Conservation (phyloP, 2,797 vertebrate species). For the Poecile montanus region DNA sequence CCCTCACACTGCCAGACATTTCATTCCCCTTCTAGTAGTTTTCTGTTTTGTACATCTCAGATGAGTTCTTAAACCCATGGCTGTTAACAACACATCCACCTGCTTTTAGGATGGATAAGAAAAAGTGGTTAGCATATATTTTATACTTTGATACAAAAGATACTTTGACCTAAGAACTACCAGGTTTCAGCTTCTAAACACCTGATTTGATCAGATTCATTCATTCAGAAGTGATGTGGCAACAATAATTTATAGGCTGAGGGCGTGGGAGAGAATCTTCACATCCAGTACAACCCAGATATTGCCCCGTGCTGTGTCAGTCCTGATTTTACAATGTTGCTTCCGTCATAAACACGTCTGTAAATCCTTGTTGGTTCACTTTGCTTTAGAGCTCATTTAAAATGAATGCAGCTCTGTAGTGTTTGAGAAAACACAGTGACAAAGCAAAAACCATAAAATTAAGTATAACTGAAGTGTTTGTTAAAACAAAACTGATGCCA, state of each 20-base stretch:
- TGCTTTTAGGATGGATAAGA: background rate
- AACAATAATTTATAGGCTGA: background rate
- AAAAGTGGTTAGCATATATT: background rate
- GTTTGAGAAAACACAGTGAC: constrained; percentile 38
- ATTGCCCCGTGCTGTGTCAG: background rate
- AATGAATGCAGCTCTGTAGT: background rate
- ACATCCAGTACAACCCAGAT: background rate
- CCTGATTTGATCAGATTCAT: background rate
- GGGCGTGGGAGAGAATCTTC: background rate
- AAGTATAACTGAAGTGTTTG: constrained; percentile 26
- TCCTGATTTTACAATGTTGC: background rate
- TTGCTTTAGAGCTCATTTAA: background rate
- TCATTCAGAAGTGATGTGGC: background rate
- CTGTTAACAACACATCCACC: background rate
- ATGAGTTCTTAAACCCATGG: background rate
- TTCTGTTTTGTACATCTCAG: background rate
- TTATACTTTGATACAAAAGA: background rate
- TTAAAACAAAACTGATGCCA: constrained; percentile 32
- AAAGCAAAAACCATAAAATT: constrained; percentile 46
- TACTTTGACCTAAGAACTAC: background rate
- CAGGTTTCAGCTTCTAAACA: background rate
- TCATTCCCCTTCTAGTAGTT: background rate
- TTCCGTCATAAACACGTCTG: background rate
- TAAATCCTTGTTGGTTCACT: background rate
- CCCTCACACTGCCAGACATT: background rate